Percentiles rank a stretch among this genome's conserved stretches.
These are phyloP conservation scores for Scomber scombrus DNA, from an alignment of 2,113 vertebrate genomes.

Conservation along the genomic window DNA sequence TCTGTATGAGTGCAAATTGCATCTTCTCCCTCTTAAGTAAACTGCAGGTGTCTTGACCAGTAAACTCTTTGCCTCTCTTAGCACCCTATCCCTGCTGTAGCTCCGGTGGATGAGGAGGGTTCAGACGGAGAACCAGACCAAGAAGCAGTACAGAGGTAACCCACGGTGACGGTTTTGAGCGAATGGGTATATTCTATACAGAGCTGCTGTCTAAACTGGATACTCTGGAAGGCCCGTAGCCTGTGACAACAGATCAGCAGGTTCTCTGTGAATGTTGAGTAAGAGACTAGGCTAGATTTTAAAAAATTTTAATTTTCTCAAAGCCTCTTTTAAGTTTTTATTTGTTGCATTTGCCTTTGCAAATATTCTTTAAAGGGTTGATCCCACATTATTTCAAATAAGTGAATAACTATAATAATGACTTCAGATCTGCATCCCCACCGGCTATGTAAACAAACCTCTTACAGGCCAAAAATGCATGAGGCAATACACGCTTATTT, in stretches of 20 bases:
- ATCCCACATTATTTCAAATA: neutral
- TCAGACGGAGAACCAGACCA: conserved; percentile 97
- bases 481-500: neutral
- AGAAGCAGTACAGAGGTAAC: conserved; percentile 98
- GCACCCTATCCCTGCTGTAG: conserved; percentile 93
- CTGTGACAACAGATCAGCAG: conserved; percentile 13
- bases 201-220: conserved; percentile 71
- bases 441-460: neutral
- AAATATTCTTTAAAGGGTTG: no score
- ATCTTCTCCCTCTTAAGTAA: neutral
- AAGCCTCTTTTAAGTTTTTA: no score
- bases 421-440: neutral
- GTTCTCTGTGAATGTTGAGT: neutral
- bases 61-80: conserved; percentile 68
- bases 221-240: conserved; percentile 38
- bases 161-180: conserved; percentile 42
- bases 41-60: conserved; percentile 14
- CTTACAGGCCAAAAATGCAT: neutral
- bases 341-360: no score
- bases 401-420: neutral
- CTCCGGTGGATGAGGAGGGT: conserved; percentile 98
- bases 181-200: conserved; percentile 32
- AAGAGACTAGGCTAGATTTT: neutral
- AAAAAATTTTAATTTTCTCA: no score
- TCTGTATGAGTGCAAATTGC: neutral